Percentiles rank a stretch among this genome's conserved stretches.
phyloP scores from a whole-genome alignment of 37 sponge, comb jelly and placozoan species.

The Chondrilla cf. caribensis region DNA sequence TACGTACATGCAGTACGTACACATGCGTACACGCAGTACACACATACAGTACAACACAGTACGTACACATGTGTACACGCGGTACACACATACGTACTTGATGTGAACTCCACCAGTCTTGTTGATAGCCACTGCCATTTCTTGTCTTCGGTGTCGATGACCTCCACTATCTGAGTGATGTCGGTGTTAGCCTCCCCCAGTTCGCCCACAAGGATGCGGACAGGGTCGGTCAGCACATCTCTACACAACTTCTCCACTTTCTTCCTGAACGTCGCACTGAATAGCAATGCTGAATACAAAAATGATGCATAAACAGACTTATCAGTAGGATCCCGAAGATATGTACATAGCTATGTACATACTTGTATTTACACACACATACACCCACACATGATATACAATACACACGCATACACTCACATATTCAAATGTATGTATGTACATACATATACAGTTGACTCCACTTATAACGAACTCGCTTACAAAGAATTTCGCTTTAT shows the following conservation, averaged over 20 bases:
- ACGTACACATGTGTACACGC: neutral
- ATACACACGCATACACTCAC: neutral
- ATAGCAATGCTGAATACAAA: slow-evolving; percentile 69
- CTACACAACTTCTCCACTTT: slow-evolving; percentile 87
- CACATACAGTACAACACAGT: too few species aligned
- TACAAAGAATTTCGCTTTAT: too few species aligned
- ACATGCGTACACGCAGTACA: slow-evolving; percentile 16
- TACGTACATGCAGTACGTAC: too few species aligned
- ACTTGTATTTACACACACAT: neutral
- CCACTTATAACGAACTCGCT: too few species aligned
- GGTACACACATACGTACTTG: slow-evolving; percentile 42
- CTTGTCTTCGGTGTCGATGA: slow-evolving; percentile 60
- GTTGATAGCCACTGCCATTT: slow-evolving; percentile 89
- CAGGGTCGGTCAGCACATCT: slow-evolving; percentile 82
- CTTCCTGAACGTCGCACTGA: slow-evolving; percentile 98
- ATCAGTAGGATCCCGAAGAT: too few species aligned
- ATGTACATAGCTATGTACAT: neutral
- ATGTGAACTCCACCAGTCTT: slow-evolving; percentile 82
- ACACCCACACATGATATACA: neutral
- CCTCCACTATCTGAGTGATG: slow-evolving; percentile 81
- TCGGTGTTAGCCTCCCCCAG: slow-evolving; percentile 95
- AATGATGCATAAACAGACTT: too few species aligned
- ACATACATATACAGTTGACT: too few species aligned
- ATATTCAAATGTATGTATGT: neutral
- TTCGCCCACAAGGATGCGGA: slow-evolving; percentile 85